Evolutionary conservation across 2,888 invertebrate genomes (phyloP), one percentile per base, ranked within the genome.

Genomic region (Eilema caniola): DNA sequence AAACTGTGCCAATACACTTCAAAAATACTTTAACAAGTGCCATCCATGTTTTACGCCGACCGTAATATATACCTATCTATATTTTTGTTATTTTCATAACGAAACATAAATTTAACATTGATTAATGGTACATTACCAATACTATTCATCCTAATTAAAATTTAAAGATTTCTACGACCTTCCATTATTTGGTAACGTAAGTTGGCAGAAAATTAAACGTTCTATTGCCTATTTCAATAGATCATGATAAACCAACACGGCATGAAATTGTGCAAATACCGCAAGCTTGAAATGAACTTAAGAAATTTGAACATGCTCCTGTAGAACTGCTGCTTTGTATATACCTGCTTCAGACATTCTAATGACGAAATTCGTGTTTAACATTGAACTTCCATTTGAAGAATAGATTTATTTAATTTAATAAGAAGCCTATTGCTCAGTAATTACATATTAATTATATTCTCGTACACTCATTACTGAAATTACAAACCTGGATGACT

Each of bases 221-320:
- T 80, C 74, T 74, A 80, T 87, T 85, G 82, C 80, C 28, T 66
- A 71, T 79, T 77, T 78, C 77, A 75, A 79, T 80, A 80, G 76
- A 76, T 77, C 70, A 78, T 76, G 79, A 75, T 81, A 82, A 79
- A 63, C 75, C 82, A 85, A 85, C 80, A 79, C 73, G 83, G 86
- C 86, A 85, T 88, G 87, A 88, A 88, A 85, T 88, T 84, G 83
- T 75, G 76, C 72, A 81, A 85, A 83, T 77, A 77, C 80, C 80
- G 69, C 77, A 72, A 68, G 67, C 72, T 66, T 75, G 77, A 28
- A 78, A 77, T 79, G 60, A 73, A 57, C 23, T 66, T 57, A 57
- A 33, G 56, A 65, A 57, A 65, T 31, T 65, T 24, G 16, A 56
- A 57, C 56, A 56, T 56, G 53, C n/a, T 31, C 24, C 33, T 56